Percentiles rank a stretch among this genome's conserved stretches.
Evolutionary conservation across 2,113 vertebrate genomes (phyloP).

Genomic region (Ahaetulla prasina): DNA sequence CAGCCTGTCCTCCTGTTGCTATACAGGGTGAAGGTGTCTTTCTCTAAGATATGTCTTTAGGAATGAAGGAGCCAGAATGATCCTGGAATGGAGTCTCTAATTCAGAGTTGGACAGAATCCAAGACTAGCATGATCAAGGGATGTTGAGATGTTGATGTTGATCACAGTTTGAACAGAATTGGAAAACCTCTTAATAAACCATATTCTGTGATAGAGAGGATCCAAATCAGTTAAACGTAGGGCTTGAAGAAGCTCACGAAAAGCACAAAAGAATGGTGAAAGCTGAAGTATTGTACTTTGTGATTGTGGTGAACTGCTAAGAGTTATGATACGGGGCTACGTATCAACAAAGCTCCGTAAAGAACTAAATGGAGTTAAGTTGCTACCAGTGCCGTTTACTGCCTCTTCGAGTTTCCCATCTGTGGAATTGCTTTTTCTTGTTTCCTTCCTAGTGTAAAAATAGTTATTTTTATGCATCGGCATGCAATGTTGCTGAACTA

Average conservation of each 20-base stretch:
- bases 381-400: not conserved
- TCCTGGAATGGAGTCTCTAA: not conserved
- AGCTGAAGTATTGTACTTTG: not conserved
- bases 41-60: not conserved
- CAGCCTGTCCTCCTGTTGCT: not conserved
- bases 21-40: not conserved
- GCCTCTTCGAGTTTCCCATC: not conserved
- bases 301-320: not conserved
- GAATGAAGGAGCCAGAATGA: not conserved
- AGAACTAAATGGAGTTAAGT: not conserved
- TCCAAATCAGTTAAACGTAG: not conserved
- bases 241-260: not conserved
- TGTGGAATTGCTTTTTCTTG: constrained; percentile 23
- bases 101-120: not conserved
- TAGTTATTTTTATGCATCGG: constrained; percentile 27
- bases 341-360: not conserved
- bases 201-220: not conserved
- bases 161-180: not conserved
- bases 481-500: constrained; percentile 17
- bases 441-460: constrained; percentile 34
- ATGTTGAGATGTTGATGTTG: not conserved
- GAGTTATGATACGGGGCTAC: not conserved
- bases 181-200: not conserved
- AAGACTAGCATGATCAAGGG: not conserved
- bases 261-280: not conserved